Base-by-base conservation (phyloP, 2,797 vertebrate species). In the Sebastes hubbsi region DNA sequence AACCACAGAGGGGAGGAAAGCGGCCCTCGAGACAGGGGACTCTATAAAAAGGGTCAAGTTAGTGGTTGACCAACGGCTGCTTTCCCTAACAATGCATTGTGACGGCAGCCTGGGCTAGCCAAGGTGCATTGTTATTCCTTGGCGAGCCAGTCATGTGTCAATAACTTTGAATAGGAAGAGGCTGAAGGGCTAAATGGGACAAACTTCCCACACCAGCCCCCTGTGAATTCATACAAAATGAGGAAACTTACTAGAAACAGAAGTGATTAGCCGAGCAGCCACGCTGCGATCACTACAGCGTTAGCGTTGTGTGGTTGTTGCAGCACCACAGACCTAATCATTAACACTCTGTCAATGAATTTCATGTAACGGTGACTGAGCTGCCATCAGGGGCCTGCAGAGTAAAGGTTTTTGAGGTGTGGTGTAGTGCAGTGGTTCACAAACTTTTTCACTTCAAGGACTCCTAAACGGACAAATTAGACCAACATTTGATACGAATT, bases 261-360 rank as follows among this genome's bases (percentile, higher is more conserved):
- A 74, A 75, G 81, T 59, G 24, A 63, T 72, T 38, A 63, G 38
- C 69, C 32, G 4, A 14, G 20, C 64, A 42, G 75, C 36, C 55
- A 60, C 6, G 61, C 52, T 16, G 16, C 7, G 20, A 24, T 29
- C 63, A 78, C 68, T 52, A 32, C 58, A 29, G 42, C 42, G 8
- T 46, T 46, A 42, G 61, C 34, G 78, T 81, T 75, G 72, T 60
- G 56, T 71, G 66, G 82, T 71, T 81, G 34, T 62, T 70, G 59
- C 78, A n/a, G 59, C 80, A 78, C 73, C 55, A 13, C 55, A n/a
- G 74, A 49, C 86, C 55, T 77, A 85, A 88, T 87, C 65, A 90
- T 82, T 85, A 85, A 88, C 85, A 92, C 80, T 5, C 42, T 18
- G 74, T 38, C 62, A 84, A 49, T 83, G 74, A 83, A 92, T 92